phyloP scores from a whole-genome alignment of 1,140 invertebrate genomes.

The Brachystomella parvula region DNA sequence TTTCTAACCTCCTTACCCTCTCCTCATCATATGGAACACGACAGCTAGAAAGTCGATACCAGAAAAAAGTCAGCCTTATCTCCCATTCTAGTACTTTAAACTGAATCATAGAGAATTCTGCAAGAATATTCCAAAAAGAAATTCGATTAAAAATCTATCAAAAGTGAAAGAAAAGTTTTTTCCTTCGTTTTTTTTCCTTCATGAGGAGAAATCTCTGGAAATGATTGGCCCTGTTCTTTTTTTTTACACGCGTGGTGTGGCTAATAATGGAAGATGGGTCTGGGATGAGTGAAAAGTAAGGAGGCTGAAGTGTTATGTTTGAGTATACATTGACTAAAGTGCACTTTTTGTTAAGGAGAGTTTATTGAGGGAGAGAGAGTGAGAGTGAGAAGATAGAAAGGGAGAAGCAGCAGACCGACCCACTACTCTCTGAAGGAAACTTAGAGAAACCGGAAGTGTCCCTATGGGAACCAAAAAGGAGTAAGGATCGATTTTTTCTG shows the following conservation, averaged over 20 bases:
- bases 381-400: slow-evolving; percentile 7
- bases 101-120: too few species aligned
- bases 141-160: too few species aligned
- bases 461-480: slow-evolving; percentile 32
- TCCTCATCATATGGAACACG: too few species aligned
- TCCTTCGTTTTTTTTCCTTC: too few species aligned
- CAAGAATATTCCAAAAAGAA: too few species aligned
- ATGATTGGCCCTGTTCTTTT: slow-evolving; percentile 3
- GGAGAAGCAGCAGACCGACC: neutral
- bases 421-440: neutral
- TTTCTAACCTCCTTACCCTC: neutral
- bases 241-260: neutral
- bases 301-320: neutral
- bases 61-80: too few species aligned
- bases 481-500: slow-evolving; percentile 32
- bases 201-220: too few species aligned
- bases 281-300: neutral
- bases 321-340: slow-evolving; percentile 16
- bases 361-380: slow-evolving; percentile 11
- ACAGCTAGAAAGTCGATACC: too few species aligned
- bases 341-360: slow-evolving; percentile 8
- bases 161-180: too few species aligned
- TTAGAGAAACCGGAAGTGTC: slow-evolving; percentile 36
- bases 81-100: too few species aligned
- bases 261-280: neutral